A percentile compares a stretch with the other conserved stretches of the same genome.
Conservation (phyloP, 2,797 vertebrate species). For the Gambusia yucatana region DNA sequence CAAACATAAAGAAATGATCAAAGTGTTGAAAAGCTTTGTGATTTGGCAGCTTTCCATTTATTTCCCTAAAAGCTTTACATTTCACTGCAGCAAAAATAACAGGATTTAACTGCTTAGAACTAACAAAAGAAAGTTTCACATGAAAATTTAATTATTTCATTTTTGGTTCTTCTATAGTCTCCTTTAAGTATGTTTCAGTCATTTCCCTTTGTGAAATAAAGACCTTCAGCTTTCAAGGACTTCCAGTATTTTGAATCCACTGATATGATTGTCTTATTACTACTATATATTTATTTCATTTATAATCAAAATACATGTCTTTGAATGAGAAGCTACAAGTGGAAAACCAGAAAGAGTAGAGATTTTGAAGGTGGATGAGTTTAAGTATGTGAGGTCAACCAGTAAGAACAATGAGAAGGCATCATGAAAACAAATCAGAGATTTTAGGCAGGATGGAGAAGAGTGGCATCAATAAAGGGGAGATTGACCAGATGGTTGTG, state of each 20-base stretch:
- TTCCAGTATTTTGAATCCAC: neutral
- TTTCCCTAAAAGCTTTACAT: neutral
- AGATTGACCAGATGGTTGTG: neutral
- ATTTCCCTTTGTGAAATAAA: neutral
- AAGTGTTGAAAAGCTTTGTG: neutral
- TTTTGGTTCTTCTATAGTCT: too few species aligned
- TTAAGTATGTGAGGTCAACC: neutral
- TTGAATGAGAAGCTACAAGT: neutral
- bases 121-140: neutral
- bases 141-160: neutral
- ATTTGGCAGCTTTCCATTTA: constrained; percentile 9
- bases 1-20: constrained; percentile 7
- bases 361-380: neutral
- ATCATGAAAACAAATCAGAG: neutral
- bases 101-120: neutral
- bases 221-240: neutral
- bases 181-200: neutral
- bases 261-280: neutral
- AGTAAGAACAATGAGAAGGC: neutral
- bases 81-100: neutral
- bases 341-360: neutral
- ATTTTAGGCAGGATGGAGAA: neutral
- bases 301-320: neutral
- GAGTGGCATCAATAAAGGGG: neutral
- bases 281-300: neutral